Conservation (phyloP, 30 jellyfish, hydroid and myxozoan genomes). For the Pseudorhiza aurosa region DNA sequence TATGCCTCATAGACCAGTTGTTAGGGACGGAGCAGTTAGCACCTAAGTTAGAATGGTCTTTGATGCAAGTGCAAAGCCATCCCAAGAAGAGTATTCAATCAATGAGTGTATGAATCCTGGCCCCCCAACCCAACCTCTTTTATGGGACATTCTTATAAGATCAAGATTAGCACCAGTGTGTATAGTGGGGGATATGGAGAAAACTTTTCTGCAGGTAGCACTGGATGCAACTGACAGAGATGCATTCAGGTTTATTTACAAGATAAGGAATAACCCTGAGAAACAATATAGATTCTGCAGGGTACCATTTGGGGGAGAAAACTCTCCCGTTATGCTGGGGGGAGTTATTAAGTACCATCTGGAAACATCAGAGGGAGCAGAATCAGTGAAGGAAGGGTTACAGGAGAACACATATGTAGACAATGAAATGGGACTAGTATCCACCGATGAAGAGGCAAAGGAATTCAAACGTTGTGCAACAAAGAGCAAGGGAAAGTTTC, state of each 20-base stretch:
- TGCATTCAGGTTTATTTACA: constrained; percentile 56
- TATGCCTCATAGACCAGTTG: constrained; percentile 65
- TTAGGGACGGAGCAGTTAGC: constrained; percentile 49
- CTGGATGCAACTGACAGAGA: constrained; percentile 37
- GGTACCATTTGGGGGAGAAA: constrained; percentile 71
- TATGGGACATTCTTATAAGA: constrained; percentile 63
- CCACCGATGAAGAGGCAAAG: constrained; percentile 21
- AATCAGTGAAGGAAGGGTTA: neutral
- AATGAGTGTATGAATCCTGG: constrained; percentile 69
- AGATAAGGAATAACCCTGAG: constrained; percentile 21
- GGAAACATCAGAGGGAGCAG: constrained; percentile 29
- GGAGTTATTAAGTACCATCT: constrained; percentile 39
- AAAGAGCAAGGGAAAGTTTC: constrained; percentile 33
- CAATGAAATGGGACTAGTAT: constrained; percentile 14
- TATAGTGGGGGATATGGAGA: constrained; percentile 27
- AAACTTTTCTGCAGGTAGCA: constrained; percentile 46
- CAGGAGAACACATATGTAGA: constrained; percentile 36
- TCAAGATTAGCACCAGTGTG: constrained; percentile 62
- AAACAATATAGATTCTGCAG: constrained; percentile 44
- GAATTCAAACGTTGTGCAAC: constrained; percentile 6
- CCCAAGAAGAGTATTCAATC: constrained; percentile 34
- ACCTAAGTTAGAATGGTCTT: constrained; percentile 59
- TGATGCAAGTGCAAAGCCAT: constrained; percentile 71
- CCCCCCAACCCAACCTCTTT: constrained; percentile 55
- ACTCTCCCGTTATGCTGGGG: constrained; percentile 53